Conservation (phyloP, 2,113 vertebrate genomes). For the Ctenomys sociabilis region DNA sequence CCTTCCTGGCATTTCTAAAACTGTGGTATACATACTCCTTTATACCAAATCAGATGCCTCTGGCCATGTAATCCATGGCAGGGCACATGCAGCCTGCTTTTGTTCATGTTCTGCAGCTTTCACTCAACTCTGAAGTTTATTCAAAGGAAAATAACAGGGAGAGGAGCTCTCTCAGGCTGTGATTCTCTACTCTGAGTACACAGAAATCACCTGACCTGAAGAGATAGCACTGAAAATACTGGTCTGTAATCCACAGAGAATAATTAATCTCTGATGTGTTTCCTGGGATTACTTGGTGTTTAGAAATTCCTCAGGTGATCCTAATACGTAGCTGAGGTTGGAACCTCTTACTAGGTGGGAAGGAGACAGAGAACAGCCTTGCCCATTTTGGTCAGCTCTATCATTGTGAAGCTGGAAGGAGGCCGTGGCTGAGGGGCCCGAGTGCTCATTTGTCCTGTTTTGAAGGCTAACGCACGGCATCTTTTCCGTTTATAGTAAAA, state of each 20-base stretch:
- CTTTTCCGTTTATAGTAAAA: background rate
- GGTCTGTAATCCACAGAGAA: background rate
- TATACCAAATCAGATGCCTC: background rate
- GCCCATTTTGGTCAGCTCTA: background rate
- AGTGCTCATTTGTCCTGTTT: background rate
- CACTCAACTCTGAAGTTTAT: background rate
- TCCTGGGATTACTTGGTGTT: background rate
- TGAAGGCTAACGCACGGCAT: background rate
- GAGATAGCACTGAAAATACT: background rate
- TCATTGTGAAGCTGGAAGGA: background rate
- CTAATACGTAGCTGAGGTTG: background rate
- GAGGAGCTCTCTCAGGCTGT: background rate
- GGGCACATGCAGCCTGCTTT: background rate
- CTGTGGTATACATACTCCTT: background rate
- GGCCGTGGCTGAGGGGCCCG: fast-evolving
- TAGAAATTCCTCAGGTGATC: background rate
- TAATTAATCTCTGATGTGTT: background rate
- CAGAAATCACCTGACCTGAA: background rate
- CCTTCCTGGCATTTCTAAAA: background rate
- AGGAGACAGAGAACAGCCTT: background rate
- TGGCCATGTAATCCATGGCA: background rate
- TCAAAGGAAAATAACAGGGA: background rate
- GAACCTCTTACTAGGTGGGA: background rate
- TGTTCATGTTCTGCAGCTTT: background rate
- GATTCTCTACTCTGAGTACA: background rate